These are phyloP conservation scores for Tholera decimalis DNA, from an alignment of 2,888 invertebrate species.

Conservation along the genomic window DNA sequence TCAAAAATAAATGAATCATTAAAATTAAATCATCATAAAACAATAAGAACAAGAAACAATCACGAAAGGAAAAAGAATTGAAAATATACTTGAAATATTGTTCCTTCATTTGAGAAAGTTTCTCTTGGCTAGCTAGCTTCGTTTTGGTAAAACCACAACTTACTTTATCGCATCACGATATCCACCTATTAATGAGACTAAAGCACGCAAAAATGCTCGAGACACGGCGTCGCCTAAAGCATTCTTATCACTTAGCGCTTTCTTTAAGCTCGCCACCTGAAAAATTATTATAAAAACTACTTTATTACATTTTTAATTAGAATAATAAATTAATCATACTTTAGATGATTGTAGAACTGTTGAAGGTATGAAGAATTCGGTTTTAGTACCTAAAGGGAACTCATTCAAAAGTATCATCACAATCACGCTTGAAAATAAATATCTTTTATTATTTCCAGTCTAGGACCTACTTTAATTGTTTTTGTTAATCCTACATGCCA, in stretches of 20 bases:
- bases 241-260: conserved; percentile 94
- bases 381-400: too few species aligned
- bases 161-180: conserved; percentile 97
- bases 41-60: too few species aligned
- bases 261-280: conserved; percentile 94
- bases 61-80: too few species aligned
- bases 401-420: too few species aligned
- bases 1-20: neutral
- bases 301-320: neutral
- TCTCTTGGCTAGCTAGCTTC: neutral
- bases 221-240: conserved; percentile 98
- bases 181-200: conserved; percentile 98
- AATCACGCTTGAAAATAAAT: too few species aligned
- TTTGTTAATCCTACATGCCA: too few species aligned
- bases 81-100: neutral
- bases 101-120: neutral
- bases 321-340: too few species aligned
- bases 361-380: too few species aligned
- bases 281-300: conserved; percentile 50
- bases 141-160: conserved; percentile 40
- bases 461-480: too few species aligned
- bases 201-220: conserved; percentile 97
- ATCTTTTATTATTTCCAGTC: too few species aligned
- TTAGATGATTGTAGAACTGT: too few species aligned
- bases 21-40: too few species aligned